phyloP scores from a whole-genome alignment of 2,113 vertebrate genomes.

The Onychorhynchus coronatus region DNA sequence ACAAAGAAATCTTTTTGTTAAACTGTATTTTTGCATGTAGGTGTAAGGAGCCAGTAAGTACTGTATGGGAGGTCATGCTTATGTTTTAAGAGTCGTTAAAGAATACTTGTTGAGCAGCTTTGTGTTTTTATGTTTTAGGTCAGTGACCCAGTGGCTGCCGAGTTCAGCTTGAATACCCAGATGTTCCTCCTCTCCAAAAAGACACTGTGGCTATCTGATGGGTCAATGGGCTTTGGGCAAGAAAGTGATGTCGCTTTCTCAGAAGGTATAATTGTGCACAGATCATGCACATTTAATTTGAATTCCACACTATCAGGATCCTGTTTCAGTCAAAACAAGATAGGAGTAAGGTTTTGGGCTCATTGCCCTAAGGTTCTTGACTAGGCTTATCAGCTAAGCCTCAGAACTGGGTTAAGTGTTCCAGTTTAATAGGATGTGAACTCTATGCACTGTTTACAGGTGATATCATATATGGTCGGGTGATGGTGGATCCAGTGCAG shows the following conservation, averaged over 20 bases:
- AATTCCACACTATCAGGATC: neutral
- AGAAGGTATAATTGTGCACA: conserved; percentile 77
- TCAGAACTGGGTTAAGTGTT: neutral
- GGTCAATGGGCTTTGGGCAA: conserved; percentile 90
- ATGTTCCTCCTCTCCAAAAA: conserved; percentile 91
- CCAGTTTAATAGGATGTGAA: neutral
- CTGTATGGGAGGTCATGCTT: neutral
- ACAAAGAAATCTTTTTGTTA: neutral
- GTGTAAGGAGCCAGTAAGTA: neutral
- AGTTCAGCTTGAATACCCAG: conserved; percentile 94
- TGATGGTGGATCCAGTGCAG: conserved; percentile 97
- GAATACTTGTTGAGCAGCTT: neutral
- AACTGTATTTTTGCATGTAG: neutral
- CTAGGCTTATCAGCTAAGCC: neutral
- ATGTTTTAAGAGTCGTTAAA: neutral
- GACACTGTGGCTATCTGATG: conserved; percentile 90
- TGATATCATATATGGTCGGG: conserved; percentile 87
- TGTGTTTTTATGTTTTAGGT: conserved; percentile 76
- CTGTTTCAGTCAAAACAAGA: neutral
- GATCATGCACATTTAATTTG: neutral
- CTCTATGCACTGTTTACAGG: conserved; percentile 68
- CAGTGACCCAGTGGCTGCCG: conserved; percentile 92
- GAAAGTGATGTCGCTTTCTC: conserved; percentile 88
- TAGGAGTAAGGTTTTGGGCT: neutral
- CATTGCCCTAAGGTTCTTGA: neutral